Conservation (phyloP, 2,113 vertebrate species). For the Ailurus styani region DNA sequence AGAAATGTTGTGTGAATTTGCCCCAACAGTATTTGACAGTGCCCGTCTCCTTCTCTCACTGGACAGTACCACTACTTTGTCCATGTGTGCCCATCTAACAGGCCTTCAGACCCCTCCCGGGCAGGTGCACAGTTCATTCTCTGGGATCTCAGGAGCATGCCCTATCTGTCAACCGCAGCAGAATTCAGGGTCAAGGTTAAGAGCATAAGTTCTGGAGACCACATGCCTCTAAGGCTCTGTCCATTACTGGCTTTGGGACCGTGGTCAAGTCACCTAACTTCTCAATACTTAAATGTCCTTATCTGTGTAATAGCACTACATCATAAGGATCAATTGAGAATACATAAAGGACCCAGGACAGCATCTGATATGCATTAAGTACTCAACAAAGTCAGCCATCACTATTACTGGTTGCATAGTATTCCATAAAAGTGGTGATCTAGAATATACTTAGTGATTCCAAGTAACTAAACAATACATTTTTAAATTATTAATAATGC, state of each 20-base stretch:
- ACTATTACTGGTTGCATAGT: background rate
- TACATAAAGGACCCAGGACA: background rate
- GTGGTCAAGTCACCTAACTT: background rate
- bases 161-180: rapidly evolving
- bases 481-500: background rate
- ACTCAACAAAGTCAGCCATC: background rate
- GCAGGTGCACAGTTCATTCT: background rate
- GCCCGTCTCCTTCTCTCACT: background rate
- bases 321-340: background rate
- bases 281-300: background rate
- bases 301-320: background rate
- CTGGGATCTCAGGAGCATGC: background rate
- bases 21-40: background rate
- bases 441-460: background rate
- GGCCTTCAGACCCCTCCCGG: background rate
- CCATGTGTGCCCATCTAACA: background rate
- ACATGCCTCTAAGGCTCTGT: background rate
- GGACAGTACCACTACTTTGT: background rate
- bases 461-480: background rate
- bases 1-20: background rate
- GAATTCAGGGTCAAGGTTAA: background rate
- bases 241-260: background rate
- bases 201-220: background rate
- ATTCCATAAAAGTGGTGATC: background rate
- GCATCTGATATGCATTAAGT: background rate